Evolutionary conservation across 2,113 vertebrate genomes (phyloP).

Genomic region (Proterorhinus semilunaris): DNA sequence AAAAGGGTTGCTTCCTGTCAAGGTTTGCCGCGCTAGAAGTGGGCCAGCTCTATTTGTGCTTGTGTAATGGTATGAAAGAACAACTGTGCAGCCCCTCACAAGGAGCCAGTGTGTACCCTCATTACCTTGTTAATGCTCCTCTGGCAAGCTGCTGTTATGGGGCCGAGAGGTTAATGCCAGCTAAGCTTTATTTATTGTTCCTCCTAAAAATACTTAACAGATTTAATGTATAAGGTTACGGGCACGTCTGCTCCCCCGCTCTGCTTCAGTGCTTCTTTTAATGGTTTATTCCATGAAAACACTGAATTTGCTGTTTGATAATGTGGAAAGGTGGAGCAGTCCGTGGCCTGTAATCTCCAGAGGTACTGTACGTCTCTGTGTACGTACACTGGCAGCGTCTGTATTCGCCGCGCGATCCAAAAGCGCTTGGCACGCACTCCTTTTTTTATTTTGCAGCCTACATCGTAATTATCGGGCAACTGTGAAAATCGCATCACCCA

Average conservation of each 20-base stretch:
- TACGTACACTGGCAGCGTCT: neutral
- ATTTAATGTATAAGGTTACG: conserved; percentile 77
- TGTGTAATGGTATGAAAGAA: conserved; percentile 79
- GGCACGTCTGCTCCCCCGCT: conserved; percentile 63
- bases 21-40: conserved; percentile 67
- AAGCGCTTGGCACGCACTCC: neutral
- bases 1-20: conserved; percentile 74
- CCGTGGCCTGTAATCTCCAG: conserved; percentile 32
- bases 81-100: conserved; percentile 79
- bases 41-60: conserved; percentile 74
- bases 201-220: conserved; percentile 73
- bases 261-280: conserved; percentile 41
- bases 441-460: conserved; percentile 25
- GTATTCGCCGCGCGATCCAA: conserved; percentile 14
- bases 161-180: conserved; percentile 76
- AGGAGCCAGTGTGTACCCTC: conserved; percentile 79
- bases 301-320: conserved; percentile 37
- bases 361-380: conserved; percentile 19
- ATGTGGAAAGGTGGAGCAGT: conserved; percentile 28
- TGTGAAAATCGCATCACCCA: conserved; percentile 51
- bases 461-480: conserved; percentile 30
- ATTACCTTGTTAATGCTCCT: conserved; percentile 78
- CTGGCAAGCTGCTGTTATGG: conserved; percentile 71
- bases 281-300: conserved; percentile 58
- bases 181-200: conserved; percentile 82